These are phyloP conservation scores for Cheilosia impressa DNA, from an alignment of 2,888 invertebrate genomes.

Conservation along the genomic window DNA sequence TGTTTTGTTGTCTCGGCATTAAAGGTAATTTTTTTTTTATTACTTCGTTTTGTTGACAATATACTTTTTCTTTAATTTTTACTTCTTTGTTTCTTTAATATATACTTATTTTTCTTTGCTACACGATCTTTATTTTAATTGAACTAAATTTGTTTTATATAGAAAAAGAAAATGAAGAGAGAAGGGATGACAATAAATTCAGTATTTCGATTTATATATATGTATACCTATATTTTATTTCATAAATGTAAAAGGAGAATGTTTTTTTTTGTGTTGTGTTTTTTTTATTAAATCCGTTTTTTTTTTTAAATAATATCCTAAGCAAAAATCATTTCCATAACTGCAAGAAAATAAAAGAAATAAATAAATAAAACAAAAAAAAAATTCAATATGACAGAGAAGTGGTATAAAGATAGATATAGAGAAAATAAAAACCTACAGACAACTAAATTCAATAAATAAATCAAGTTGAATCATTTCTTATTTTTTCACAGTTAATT, in stretches of 20 bases:
- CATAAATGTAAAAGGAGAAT: slow-evolving; percentile 35
- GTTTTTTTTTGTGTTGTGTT: slow-evolving; percentile 20
- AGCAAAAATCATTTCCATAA: slow-evolving; percentile 75
- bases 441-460: slow-evolving; percentile 15
- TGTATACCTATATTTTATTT: slow-evolving; percentile 27
- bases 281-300: slow-evolving; percentile 60
- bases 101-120: slow-evolving; percentile 29
- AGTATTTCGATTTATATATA: slow-evolving; percentile 41
- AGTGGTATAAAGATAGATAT: slow-evolving; percentile 6
- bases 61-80: slow-evolving; percentile 4
- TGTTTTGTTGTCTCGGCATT: slow-evolving; percentile 55
- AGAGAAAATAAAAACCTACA: slow-evolving; percentile 6
- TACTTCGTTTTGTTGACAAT: slow-evolving; percentile 16
- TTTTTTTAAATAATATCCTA: slow-evolving; percentile 66
- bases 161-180: slow-evolving; percentile 55
- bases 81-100: neutral
- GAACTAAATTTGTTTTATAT: slow-evolving; percentile 53
- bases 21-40: slow-evolving; percentile 40
- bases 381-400: slow-evolving; percentile 3
- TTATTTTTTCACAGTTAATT: slow-evolving; percentile 2
- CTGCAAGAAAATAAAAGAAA: slow-evolving; percentile 70
- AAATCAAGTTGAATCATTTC: slow-evolving; percentile 20
- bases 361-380: slow-evolving; percentile 63
- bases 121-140: slow-evolving; percentile 56
- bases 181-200: slow-evolving; percentile 65